A percentile compares a stretch with the other conserved stretches of the same genome.
These are phyloP conservation scores for Chloroceryle amazona DNA, from an alignment of 2,797 vertebrate genomes.

Conservation along the genomic window DNA sequence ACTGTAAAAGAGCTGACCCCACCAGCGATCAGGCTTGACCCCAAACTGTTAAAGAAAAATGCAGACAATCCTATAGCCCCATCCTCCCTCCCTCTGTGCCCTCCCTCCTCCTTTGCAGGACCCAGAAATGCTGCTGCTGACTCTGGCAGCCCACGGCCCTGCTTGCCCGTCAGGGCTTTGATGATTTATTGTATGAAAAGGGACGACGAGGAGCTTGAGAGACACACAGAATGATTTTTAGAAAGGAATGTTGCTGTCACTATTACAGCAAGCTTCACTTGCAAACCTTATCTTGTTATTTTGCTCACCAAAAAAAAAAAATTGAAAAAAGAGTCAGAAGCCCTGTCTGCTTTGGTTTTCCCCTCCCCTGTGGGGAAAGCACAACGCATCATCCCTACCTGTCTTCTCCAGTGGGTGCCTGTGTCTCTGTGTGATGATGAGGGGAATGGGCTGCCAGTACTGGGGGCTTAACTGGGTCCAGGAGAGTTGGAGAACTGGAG, in stretches of 20 bases:
- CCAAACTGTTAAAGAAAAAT: constrained; percentile 86
- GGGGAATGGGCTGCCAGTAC: neutral
- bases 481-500: neutral
- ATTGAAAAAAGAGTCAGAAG: neutral
- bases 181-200: neutral
- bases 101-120: neutral
- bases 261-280: neutral
- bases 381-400: neutral
- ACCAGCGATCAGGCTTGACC: constrained; percentile 87
- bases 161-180: neutral
- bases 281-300: neutral
- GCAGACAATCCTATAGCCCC: constrained; percentile 31
- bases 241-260: neutral
- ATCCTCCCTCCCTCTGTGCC: neutral
- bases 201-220: accelerated
- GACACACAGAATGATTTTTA: neutral
- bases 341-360: neutral
- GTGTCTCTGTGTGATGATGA: neutral
- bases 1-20: constrained; percentile 87
- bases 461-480: neutral
- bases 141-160: neutral
- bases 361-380: neutral
- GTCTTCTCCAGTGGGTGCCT: neutral
- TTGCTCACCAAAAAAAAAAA: neutral
- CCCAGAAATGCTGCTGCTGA: neutral